phyloP scores from a whole-genome alignment of 2,113 vertebrate species.

The Eptatretus burgeri region DNA sequence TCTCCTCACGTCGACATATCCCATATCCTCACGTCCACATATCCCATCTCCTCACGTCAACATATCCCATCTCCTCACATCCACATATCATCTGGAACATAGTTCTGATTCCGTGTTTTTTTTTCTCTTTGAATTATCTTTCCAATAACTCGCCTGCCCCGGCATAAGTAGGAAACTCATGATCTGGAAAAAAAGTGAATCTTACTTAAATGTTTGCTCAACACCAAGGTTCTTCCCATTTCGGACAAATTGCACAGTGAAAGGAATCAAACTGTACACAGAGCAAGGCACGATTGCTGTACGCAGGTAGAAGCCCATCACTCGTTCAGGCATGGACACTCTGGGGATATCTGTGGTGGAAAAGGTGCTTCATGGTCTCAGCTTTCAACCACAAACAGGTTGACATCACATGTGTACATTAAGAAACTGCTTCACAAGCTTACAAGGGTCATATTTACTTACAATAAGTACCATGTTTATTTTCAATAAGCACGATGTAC shows the following conservation, averaged over 20 bases:
- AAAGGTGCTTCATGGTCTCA: not conserved
- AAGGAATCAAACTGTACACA: conserved; percentile 59
- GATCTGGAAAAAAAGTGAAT: conserved; percentile 8
- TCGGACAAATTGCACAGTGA: conserved; percentile 40
- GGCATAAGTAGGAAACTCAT: not conserved
- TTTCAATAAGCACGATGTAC: too few species aligned
- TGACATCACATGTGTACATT: not conserved
- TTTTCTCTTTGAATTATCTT: too few species aligned
- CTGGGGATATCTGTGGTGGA: conserved; percentile 28
- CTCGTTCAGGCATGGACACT: conserved; percentile 42
- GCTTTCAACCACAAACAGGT: not conserved
- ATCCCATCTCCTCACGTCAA: too few species aligned
- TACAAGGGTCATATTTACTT: too few species aligned
- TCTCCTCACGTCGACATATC: too few species aligned
- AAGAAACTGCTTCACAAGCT: not conserved
- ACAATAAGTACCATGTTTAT: too few species aligned
- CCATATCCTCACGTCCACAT: too few species aligned
- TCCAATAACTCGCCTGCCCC: too few species aligned
- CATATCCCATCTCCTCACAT: too few species aligned
- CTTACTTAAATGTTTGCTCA: conserved; percentile 58
- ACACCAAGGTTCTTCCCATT: conserved; percentile 37
- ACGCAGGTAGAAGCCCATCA: conserved; percentile 59
- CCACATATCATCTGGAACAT: too few species aligned
- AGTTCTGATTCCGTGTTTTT: too few species aligned
- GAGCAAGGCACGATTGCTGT: conserved; percentile 33